Evolutionary conservation across 2,888 invertebrate genomes (phyloP).

Genomic region (Molorchus minor): DNA sequence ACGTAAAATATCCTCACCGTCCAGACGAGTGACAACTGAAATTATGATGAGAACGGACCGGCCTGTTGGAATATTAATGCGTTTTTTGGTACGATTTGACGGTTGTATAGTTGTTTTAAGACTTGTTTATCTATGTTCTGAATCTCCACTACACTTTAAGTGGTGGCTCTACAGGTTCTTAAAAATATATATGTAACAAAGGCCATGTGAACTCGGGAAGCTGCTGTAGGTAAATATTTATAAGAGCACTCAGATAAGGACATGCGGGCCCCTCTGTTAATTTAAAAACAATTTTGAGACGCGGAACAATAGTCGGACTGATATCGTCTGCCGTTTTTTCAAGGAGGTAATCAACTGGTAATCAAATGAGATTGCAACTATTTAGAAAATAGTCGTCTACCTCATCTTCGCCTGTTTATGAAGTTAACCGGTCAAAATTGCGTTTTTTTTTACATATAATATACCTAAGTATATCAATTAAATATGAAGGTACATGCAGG

Average conservation of each 20-base stretch:
- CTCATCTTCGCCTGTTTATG: too few relatives aligned
- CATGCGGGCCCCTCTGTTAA: conserved; percentile 27
- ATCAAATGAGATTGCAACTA: too few relatives aligned
- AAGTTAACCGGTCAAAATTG: too few relatives aligned
- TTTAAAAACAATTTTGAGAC: conserved; percentile 36
- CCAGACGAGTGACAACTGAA: conserved; percentile 28
- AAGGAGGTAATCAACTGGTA: too few relatives aligned
- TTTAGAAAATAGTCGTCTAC: too few relatives aligned
- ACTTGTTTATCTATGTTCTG: conserved; percentile 46
- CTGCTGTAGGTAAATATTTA: conserved; percentile 41
- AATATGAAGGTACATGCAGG: too few relatives aligned
- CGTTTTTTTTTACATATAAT: too few relatives aligned
- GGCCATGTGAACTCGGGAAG: conserved; percentile 37
- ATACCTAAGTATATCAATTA: too few relatives aligned
- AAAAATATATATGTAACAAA: conserved; percentile 39
- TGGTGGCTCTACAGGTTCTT: conserved; percentile 39
- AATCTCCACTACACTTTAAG: conserved; percentile 39
- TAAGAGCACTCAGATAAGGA: conserved; percentile 38
- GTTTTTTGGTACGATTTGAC: conserved; percentile 45
- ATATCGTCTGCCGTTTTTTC: not conserved
- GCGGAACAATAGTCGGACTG: not conserved
- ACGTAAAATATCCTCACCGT: not conserved
- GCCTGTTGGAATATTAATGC: conserved; percentile 38
- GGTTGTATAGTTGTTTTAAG: conserved; percentile 47
- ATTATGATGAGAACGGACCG: conserved; percentile 30